A percentile compares a stretch with the other conserved stretches of the same genome.
These are phyloP conservation scores for Thryonomys swinderianus DNA, from an alignment of 2,113 vertebrate genomes.

Conservation along the genomic window DNA sequence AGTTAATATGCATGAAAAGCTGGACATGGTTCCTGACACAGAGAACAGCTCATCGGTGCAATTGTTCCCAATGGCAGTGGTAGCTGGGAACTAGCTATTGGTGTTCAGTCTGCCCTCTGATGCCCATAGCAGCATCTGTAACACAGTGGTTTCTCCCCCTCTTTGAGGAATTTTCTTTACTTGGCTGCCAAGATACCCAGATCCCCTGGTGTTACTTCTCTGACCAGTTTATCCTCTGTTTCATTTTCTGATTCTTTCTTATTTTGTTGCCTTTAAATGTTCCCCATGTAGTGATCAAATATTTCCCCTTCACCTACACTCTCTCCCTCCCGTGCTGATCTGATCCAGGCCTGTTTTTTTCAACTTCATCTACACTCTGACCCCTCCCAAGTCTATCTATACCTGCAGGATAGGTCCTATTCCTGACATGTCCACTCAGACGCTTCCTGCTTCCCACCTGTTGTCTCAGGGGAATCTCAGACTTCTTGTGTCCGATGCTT, in stretches of 20 bases:
- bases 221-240: neutral
- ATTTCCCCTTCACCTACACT: rapidly evolving
- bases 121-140: neutral
- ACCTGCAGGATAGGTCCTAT: neutral
- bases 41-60: neutral
- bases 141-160: neutral
- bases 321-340: neutral
- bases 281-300: neutral
- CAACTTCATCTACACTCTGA: neutral
- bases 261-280: neutral
- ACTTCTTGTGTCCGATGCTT: neutral
- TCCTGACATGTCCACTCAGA: neutral
- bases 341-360: neutral
- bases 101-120: neutral
- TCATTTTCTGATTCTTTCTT: neutral
- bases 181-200: neutral
- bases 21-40: neutral
- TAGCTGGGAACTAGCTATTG: too few species aligned
- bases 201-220: neutral
- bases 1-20: neutral
- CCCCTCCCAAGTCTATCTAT: rapidly evolving
- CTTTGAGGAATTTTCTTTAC: neutral
- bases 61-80: neutral
- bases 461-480: neutral
- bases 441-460: neutral